Evolutionary conservation across 2,113 vertebrate species (phyloP).

Genomic region (Cyprinodon variegatus): DNA sequence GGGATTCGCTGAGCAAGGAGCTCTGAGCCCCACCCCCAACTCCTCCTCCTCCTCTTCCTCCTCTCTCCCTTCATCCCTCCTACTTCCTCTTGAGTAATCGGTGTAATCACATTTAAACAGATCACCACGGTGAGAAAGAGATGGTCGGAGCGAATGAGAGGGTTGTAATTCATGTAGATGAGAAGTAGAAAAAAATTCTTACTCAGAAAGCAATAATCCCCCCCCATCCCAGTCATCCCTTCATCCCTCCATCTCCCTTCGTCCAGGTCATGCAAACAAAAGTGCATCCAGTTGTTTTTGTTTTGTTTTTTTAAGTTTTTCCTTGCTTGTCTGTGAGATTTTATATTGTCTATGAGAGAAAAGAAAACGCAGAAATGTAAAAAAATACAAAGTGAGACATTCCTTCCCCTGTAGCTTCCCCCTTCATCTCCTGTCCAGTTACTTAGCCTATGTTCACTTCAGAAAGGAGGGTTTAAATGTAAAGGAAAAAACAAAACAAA

Average conservation of each 20-base stretch:
- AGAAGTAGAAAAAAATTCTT: constrained; percentile 59
- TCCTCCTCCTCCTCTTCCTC: constrained; percentile 14
- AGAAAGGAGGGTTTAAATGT: constrained; percentile 47
- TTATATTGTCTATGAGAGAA: constrained; percentile 78
- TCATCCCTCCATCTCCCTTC: constrained; percentile 10
- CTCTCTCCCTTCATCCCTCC: constrained; percentile 21
- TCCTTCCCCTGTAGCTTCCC: constrained; percentile 28
- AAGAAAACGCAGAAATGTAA: constrained; percentile 46
- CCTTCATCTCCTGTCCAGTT: neutral
- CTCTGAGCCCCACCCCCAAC: constrained; percentile 64
- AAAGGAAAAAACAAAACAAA: constrained; percentile 4
- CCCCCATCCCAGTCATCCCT: constrained; percentile 15
- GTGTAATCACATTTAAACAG: constrained; percentile 78
- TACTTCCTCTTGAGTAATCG: constrained; percentile 61
- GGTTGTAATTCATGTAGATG: constrained; percentile 76
- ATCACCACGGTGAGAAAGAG: constrained; percentile 71
- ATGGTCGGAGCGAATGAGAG: constrained; percentile 30
- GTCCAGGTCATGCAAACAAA: constrained; percentile 31
- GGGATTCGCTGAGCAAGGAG: constrained; percentile 83
- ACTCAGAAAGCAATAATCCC: constrained; percentile 85
- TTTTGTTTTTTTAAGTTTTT: constrained; percentile 43
- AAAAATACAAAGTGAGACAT: constrained; percentile 48
- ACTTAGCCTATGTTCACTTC: constrained; percentile 49
- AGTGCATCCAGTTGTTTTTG: constrained; percentile 36
- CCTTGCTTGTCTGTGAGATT: constrained; percentile 82